Conservation (phyloP, 2,113 vertebrate genomes). For the Pitta sordida region DNA sequence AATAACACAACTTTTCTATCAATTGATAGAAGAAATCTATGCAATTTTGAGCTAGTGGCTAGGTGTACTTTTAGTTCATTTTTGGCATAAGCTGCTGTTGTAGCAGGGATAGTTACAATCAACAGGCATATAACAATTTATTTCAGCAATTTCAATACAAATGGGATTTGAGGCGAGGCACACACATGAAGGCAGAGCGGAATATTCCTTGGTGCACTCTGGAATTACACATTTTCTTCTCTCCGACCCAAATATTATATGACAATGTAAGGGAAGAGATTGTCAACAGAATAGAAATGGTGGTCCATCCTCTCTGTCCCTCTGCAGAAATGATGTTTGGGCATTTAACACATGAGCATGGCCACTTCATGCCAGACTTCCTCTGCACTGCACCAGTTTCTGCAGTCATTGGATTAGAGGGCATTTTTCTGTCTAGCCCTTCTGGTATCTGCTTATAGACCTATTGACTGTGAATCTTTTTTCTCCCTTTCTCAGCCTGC, state of each 20-base stretch:
- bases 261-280: neutral
- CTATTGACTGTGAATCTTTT: neutral
- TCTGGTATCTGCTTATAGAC: neutral
- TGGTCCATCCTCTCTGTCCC: neutral
- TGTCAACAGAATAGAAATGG: neutral
- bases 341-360: neutral
- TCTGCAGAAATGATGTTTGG: neutral
- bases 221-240: neutral
- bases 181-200: neutral
- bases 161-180: neutral
- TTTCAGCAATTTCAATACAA: neutral
- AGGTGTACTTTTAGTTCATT: neutral
- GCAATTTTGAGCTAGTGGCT: neutral
- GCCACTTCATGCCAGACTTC: neutral
- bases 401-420: neutral
- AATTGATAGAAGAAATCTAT: neutral
- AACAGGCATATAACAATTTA: neutral
- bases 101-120: neutral
- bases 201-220: neutral
- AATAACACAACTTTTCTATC: neutral
- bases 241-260: accelerated
- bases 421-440: neutral
- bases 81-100: neutral
- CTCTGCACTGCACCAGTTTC: accelerated
- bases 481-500: neutral